A percentile compares a stretch with the other conserved stretches of the same genome.
These are phyloP conservation scores for Dione vanillae DNA, from an alignment of 2,888 invertebrate species.

Conservation along the genomic window DNA sequence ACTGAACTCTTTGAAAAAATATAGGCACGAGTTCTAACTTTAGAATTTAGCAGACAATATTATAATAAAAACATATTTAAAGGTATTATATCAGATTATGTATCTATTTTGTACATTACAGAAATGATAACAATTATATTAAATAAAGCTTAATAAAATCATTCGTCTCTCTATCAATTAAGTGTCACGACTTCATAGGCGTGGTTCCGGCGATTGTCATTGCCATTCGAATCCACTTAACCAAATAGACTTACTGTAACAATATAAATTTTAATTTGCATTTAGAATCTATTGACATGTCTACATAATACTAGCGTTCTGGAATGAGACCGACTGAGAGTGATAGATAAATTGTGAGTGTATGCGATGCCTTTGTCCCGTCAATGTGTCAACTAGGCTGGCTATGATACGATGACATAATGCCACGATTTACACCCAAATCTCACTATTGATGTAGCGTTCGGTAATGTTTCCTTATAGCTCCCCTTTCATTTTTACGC, in stretches of 20 bases:
- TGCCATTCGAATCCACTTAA: conserved; percentile 45
- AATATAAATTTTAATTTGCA: conserved; percentile 6
- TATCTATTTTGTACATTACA: neutral
- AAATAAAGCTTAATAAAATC: conserved; percentile 33
- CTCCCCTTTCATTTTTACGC: conserved; percentile 22
- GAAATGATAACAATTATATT: neutral
- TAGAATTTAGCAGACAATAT: conserved; percentile 52
- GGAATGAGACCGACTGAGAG: conserved; percentile 49
- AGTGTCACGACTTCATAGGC: conserved; percentile 47
- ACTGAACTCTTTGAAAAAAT: conserved; percentile 52
- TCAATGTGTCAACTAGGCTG: conserved; percentile 76
- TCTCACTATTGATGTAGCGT: conserved; percentile 42
- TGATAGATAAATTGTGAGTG: conserved; percentile 72
- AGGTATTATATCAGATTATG: no score
- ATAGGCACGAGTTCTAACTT: conserved; percentile 45
- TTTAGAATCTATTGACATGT: conserved; percentile 50
- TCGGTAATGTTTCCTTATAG: conserved; percentile 30
- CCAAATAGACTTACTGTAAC: conserved; percentile 11
- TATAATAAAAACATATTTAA: neutral
- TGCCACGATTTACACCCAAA: conserved; percentile 57
- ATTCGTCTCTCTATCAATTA: conserved; percentile 47
- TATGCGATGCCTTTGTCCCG: conserved; percentile 77
- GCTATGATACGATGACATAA: conserved; percentile 67
- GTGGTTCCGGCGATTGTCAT: conserved; percentile 43
- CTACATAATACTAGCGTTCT: conserved; percentile 61